Evolutionary conservation across 2,113 vertebrate species (phyloP), one percentile per base, ranked within the genome.

Genomic region (Paracanthobrama guichenoti): DNA sequence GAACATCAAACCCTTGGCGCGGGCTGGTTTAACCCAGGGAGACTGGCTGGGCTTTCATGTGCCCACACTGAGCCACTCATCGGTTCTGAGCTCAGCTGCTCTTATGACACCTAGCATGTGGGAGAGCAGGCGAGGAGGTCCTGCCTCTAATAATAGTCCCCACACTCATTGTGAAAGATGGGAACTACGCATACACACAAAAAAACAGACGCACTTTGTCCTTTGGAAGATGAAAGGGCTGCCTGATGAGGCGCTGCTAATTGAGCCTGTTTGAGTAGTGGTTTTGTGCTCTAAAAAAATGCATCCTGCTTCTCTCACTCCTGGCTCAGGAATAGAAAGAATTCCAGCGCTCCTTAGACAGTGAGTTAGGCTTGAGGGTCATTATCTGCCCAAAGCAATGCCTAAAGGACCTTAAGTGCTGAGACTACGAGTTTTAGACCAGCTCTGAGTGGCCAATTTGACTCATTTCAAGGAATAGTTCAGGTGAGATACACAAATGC

Each of bases 161-260:
- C 48, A 74, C 28, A 86, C 80, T 82, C 48, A 57, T 82, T 82
- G 79, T 84, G 83, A 78, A 69, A 77, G 71, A 64, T 84, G 69
- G 77, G 62, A 64, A 77, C 64, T 53, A 82, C 57, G 11, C 42
- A 62, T 62, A 53, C 77, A 80, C 46, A 35, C 42, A 85, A 12
- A 84, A 24, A 82, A 71, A 85, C 26, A 81, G 35, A 76, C 12
- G 9, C 67, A 28, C 60, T 53, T 60, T 76, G 71, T 84, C 60
- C 71, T 55, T 64, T 28, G 14, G 24, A 87, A 92, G 90, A 94
- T 92, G 89, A 92, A 92, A 93, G 90, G 86, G 88, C 88, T 87
- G 84, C 83, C 86, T 90, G 91, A 92, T 91, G 90, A 91, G 88
- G 88, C 88, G 85, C 48, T 89, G 91, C 90, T 94, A 93, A 94